These are phyloP conservation scores for Stenurella melanura DNA, from an alignment of 2,888 invertebrate species.

Conservation along the genomic window DNA sequence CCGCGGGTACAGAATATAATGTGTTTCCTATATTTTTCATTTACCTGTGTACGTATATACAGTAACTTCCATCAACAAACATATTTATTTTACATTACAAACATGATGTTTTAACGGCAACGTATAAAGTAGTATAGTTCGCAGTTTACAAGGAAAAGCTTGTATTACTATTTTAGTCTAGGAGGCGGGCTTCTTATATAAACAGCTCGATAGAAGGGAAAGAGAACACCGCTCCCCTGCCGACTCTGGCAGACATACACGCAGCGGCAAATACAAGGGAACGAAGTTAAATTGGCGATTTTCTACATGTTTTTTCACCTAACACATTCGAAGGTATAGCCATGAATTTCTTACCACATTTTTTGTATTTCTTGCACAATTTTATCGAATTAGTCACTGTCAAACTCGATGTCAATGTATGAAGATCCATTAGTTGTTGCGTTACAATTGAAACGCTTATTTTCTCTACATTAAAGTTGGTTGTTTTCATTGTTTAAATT, in stretches of 20 bases:
- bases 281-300: too few species aligned
- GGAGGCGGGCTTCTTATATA: background rate
- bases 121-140: conserved; percentile 5
- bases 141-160: conserved; percentile 9
- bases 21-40: conserved; percentile 44
- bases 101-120: conserved; percentile 14
- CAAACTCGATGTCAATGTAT: too few species aligned
- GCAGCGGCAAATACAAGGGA: too few species aligned
- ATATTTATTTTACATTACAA: conserved; percentile 48
- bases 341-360: too few species aligned
- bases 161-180: conserved; percentile 12
- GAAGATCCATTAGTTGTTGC: too few species aligned
- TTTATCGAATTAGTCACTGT: too few species aligned
- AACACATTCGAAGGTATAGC: too few species aligned
- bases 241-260: background rate
- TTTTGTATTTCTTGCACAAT: too few species aligned
- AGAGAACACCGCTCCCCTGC: background rate
- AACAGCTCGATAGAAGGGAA: background rate
- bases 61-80: conserved; percentile 48
- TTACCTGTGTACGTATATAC: conserved; percentile 41
- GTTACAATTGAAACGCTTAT: too few species aligned
- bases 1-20: conserved; percentile 10
- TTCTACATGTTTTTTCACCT: too few species aligned
- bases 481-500: too few species aligned
- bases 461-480: too few species aligned